Evolutionary conservation across 1,140 invertebrate species (phyloP).

Genomic region (Lysiphlebus fabarum): DNA sequence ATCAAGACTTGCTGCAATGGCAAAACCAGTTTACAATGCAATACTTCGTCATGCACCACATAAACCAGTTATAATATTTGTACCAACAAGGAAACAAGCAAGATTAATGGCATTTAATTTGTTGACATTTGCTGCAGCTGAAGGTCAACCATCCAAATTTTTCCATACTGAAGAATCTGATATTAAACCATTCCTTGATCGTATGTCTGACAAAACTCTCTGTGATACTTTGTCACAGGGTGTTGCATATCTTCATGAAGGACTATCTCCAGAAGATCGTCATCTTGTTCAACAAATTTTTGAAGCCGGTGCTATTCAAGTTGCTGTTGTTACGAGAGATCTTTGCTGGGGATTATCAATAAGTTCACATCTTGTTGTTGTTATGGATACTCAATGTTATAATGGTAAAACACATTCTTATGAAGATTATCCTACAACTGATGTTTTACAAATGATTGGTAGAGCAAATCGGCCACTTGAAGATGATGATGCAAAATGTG

Average conservation of each 20-base stretch:
- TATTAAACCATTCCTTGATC: constrained; percentile 82
- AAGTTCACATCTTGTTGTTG: constrained; percentile 85
- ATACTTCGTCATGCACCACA: constrained; percentile 83
- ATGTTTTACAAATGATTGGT: constrained; percentile 97
- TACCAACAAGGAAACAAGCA: constrained; percentile 91
- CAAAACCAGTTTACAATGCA: constrained; percentile 94
- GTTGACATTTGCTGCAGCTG: constrained; percentile 87
- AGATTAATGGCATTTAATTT: constrained; percentile 92
- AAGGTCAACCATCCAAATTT: constrained; percentile 79
- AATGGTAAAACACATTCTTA: constrained; percentile 92
- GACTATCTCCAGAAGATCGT: constrained; percentile 78
- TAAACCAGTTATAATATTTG: constrained; percentile 94
- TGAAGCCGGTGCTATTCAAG: constrained; percentile 88
- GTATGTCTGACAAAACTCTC: constrained; percentile 83
- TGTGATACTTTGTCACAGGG: constrained; percentile 87
- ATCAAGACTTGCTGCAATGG: constrained; percentile 93
- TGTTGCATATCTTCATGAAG: constrained; percentile 97
- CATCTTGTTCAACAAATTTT: constrained; percentile 91
- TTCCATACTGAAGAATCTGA: constrained; percentile 85
- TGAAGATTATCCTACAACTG: constrained; percentile 97
- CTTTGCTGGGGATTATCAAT: constrained; percentile 91
- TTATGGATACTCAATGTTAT: constrained; percentile 97
- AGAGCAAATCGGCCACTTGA: constrained; percentile 83
- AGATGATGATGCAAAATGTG: constrained; percentile 94
- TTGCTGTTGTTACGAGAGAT: constrained; percentile 86